These are phyloP conservation scores for Cichlasoma orientale DNA, from an alignment of 2,797 vertebrate species.

Conservation along the genomic window DNA sequence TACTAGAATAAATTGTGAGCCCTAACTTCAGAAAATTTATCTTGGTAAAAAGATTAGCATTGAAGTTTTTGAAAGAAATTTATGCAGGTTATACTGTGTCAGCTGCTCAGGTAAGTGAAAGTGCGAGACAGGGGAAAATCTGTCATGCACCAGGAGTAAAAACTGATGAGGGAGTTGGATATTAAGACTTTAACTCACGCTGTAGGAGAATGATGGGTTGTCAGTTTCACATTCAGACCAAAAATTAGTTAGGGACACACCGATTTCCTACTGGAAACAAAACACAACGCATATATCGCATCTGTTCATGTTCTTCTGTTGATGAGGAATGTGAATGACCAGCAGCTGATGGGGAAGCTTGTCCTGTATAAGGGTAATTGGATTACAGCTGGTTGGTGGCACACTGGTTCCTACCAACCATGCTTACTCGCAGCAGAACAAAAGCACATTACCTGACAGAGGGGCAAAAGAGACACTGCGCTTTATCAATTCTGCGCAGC, in stretches of 20 bases:
- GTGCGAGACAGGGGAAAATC: conserved; percentile 12
- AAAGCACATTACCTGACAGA: conserved; percentile 61
- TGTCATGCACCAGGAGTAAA: conserved; percentile 38
- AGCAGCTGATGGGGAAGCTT: conserved; percentile 10
- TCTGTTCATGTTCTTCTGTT: conserved; percentile 18
- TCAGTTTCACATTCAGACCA: conserved; percentile 12
- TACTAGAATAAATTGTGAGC: conserved; percentile 41
- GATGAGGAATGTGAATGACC: conserved; percentile 13
- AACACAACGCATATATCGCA: conserved; percentile 17
- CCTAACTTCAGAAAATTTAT: conserved; percentile 40
- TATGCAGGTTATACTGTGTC: conserved; percentile 34
- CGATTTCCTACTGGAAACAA: conserved; percentile 17
- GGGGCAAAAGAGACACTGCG: conserved; percentile 44
- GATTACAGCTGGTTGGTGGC: conserved; percentile 57
- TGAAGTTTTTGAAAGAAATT: conserved; percentile 31
- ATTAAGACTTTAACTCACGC: conserved; percentile 45
- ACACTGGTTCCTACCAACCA: conserved; percentile 42
- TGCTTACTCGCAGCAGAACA: conserved; percentile 58
- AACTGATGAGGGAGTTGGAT: conserved; percentile 30
- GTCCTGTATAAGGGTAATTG: conserved; percentile 52
- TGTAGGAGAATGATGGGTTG: conserved; percentile 31
- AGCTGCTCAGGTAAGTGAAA: conserved; percentile 38
- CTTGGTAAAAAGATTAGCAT: conserved; percentile 43
- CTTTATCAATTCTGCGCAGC: conserved; percentile 76
- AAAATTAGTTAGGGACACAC: conserved; percentile 2